Base-by-base conservation (phyloP, 1,140 invertebrate species). In the Lasaia peninsularis region DNA sequence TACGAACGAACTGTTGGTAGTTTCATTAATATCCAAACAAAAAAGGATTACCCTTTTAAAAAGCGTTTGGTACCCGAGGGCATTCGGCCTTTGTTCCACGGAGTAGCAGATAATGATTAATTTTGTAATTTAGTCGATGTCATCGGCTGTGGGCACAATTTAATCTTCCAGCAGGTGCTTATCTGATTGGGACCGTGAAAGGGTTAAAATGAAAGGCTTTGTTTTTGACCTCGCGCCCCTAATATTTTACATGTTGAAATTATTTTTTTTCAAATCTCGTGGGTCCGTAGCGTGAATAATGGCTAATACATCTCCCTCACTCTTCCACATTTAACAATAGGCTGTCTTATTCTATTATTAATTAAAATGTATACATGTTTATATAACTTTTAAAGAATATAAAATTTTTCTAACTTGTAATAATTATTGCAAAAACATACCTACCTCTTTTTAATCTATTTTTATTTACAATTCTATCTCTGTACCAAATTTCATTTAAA, bases 71-170 rank as follows among this genome's bases (percentile, higher is more conserved):
- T 21, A 48, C 40, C 40, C 40, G 10, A 48, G 40, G 40, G 40
- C 40, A 48, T 48, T 48, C 40, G 4, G 40, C 40, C 40, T 48
- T 48, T 48, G 40, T 48, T 10, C 40, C 40, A 48, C 40, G 20
- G 40, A 48, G 40, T 48, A 48, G 40, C 40, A 48, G 40, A 48
- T 48, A 48, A 48, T 48, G 40, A 48, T 48, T 48, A 48, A 48
- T 48, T 20, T 16, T 48, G 40, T 48, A 48, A 48, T 44, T 44
- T 44, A 44, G 40, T 44, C 40, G 40, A 44, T 44, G 40, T 21
- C 40, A 44, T 44, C 40, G 40, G 20, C 16, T 44, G 40, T 44
- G 18, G 40, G 18, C 40, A 16, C 40, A 48, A 16, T 48, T 21
- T 48, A 48, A 48, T 48, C 40, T 21, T 48, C 37, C 40, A 20